Evolutionary conservation across 2,797 vertebrate species (phyloP).

Genomic region (Macrochelys suwanniensis): DNA sequence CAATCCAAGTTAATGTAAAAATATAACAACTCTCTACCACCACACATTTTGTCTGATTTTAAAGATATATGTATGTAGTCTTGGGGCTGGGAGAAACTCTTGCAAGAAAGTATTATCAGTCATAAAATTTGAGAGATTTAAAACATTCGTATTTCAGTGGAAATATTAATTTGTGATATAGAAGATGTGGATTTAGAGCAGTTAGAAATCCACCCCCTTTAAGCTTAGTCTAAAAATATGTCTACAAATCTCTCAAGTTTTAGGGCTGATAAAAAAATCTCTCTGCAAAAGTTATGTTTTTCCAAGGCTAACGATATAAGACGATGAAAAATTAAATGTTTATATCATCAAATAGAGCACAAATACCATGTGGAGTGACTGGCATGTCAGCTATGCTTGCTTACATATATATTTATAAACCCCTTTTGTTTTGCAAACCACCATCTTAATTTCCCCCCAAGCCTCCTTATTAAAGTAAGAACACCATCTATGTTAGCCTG

Average conservation of each 20-base stretch:
- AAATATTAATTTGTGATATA: constrained; percentile 16
- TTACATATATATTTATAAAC: neutral
- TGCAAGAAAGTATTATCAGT: neutral
- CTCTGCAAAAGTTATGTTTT: neutral
- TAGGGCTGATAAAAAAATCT: constrained; percentile 14
- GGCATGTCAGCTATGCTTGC: neutral
- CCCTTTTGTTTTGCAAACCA: constrained; percentile 25
- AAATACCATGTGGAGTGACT: constrained; percentile 18
- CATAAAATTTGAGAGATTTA: constrained; percentile 6
- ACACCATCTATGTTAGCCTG: neutral
- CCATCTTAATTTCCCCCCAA: constrained; percentile 18
- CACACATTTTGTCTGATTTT: neutral
- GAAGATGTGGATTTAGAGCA: neutral
- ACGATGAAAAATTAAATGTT: constrained; percentile 6
- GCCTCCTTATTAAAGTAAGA: constrained; percentile 28
- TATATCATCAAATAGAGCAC: constrained; percentile 20
- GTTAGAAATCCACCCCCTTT: neutral
- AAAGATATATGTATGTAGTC: neutral
- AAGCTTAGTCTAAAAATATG: constrained; percentile 32
- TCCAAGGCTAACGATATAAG: neutral
- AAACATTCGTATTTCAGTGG: neutral
- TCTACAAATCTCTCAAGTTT: constrained; percentile 4
- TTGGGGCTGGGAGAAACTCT: neutral
- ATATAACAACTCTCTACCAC: constrained; percentile 18
- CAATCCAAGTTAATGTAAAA: constrained; percentile 8